Base-by-base conservation (phyloP, 2,888 invertebrate species). In the Oligia latruncula region DNA sequence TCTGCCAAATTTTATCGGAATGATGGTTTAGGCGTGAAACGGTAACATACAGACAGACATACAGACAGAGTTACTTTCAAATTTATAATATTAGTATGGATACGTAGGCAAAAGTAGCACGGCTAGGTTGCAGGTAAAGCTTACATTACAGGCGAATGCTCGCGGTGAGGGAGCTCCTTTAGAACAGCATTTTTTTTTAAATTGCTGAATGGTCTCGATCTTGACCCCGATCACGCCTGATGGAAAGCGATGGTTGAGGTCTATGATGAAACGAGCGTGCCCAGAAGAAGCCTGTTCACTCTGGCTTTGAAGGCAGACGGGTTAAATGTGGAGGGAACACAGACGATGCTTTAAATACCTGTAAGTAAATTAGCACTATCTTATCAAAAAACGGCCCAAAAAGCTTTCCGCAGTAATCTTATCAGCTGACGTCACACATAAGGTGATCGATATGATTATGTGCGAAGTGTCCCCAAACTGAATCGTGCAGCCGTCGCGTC, bases 351-450 rank as follows among this genome's bases (percentile, higher is more conserved):
- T 60, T 35, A 58, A 81, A 76, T 80, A 86, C 66, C 73, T 76
- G 73, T n/a, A 77, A n/a, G 52, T 55, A 67, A 64, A 64, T 65
- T 67, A 78, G 58, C 58, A 68, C n/a, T 66, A 58, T 66, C 74
- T 74, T 74, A 86, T 83, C 71, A 72, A 65, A 66, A 71, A 68
- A 74, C 77, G 72, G 66, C 60, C 74, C 68, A 71, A 75, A 83
- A 87, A 88, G 87, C 84, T 85, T 80, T 75, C 65, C 64, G 67
- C n/a, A n/a, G 49, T 55, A 71, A 82, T 84, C 80, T 86, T 85
- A 90, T 88, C 84, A 23, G 77, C n/a, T 90, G 89, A 90, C 89
- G 89, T 87, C 89, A 84, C 68, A 67, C 62, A 80, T 82, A 81
- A 83, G 84, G 77, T 80, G 81, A 88, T 88, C 89, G 79, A 89